Percentiles rank a stretch among this genome's conserved stretches.
These are phyloP conservation scores for Alloplasta piceator DNA, from an alignment of 2,888 invertebrate species.

Conservation along the genomic window DNA sequence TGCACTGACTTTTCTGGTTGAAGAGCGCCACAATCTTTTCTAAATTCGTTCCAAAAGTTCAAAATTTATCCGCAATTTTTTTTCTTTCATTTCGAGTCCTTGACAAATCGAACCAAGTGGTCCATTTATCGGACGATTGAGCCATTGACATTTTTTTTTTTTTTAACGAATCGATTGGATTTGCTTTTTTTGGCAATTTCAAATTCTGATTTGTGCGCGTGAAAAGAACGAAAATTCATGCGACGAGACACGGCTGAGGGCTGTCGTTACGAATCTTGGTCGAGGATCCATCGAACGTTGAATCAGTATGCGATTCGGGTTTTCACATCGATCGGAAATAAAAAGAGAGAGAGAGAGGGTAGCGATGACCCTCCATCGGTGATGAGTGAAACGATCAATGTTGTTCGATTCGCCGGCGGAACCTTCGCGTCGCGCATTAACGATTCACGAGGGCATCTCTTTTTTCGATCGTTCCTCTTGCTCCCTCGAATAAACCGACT, in stretches of 20 bases:
- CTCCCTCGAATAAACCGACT: slow-evolving; percentile 54
- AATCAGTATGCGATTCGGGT: slow-evolving; percentile 58
- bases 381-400: slow-evolving; percentile 43
- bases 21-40: too few species aligned
- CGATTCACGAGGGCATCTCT: slow-evolving; percentile 44
- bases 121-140: neutral
- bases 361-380: slow-evolving; percentile 16
- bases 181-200: slow-evolving; percentile 4
- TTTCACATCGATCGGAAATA: slow-evolving; percentile 28
- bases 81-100: too few species aligned
- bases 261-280: slow-evolving; percentile 22
- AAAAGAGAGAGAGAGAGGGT: neutral
- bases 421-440: slow-evolving; percentile 35
- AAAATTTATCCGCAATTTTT: too few species aligned
- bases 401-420: slow-evolving; percentile 40
- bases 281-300: neutral
- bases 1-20: too few species aligned
- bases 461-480: slow-evolving; percentile 32
- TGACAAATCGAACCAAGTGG: too few species aligned
- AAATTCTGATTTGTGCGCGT: slow-evolving; percentile 1
- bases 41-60: too few species aligned
- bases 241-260: neutral
- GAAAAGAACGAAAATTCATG: neutral
- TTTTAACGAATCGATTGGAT: neutral
- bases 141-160: neutral